Evolutionary conservation across 2,888 invertebrate species (phyloP).

Genomic region (Latheticus oryzae): DNA sequence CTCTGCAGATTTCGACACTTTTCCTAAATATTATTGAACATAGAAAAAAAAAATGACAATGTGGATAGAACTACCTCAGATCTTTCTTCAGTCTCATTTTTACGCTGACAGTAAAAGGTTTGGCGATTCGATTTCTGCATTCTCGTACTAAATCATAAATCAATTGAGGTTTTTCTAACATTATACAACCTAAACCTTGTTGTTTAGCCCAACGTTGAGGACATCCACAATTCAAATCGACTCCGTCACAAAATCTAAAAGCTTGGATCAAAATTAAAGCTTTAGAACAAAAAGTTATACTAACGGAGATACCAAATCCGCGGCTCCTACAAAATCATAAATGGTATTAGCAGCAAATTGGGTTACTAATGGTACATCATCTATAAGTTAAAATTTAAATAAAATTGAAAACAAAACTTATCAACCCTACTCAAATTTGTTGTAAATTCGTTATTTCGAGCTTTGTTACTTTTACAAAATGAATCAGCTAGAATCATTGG

Average conservation of each 20-base stretch:
- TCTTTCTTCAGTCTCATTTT: slow-evolving; percentile 89
- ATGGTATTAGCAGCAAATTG: slow-evolving; percentile 94
- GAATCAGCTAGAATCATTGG: slow-evolving; percentile 98
- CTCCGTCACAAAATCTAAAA: slow-evolving; percentile 84
- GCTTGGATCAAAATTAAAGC: slow-evolving; percentile 19
- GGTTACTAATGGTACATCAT: slow-evolving; percentile 87
- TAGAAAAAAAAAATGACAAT: slow-evolving; percentile 23
- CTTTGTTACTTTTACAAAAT: slow-evolving; percentile 89
- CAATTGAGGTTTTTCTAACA: slow-evolving; percentile 85
- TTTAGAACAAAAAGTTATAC: slow-evolving; percentile 53
- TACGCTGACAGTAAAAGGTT: slow-evolving; percentile 87
- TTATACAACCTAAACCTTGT: slow-evolving; percentile 88
- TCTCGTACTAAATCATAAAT: slow-evolving; percentile 84
- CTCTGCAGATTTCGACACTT: slow-evolving; percentile 84
- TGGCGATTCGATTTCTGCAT: slow-evolving; percentile 77
- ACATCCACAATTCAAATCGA: slow-evolving; percentile 97
- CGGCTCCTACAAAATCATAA: slow-evolving; percentile 85
- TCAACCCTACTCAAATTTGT: slow-evolving; percentile 71
- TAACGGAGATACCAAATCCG: slow-evolving; percentile 84
- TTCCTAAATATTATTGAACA: slow-evolving; percentile 61
- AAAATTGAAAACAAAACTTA: too few relatives aligned
- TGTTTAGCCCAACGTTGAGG: slow-evolving; percentile 96
- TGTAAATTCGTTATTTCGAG: slow-evolving; percentile 84
- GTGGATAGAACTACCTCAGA: slow-evolving; percentile 60
- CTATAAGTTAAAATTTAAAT: slow-evolving; percentile 60